Evolutionary conservation across 35 echinoderm and acorn worm genomes (phyloP), one percentile per base, ranked within the genome.

Genomic region (Acanthaster planci): DNA sequence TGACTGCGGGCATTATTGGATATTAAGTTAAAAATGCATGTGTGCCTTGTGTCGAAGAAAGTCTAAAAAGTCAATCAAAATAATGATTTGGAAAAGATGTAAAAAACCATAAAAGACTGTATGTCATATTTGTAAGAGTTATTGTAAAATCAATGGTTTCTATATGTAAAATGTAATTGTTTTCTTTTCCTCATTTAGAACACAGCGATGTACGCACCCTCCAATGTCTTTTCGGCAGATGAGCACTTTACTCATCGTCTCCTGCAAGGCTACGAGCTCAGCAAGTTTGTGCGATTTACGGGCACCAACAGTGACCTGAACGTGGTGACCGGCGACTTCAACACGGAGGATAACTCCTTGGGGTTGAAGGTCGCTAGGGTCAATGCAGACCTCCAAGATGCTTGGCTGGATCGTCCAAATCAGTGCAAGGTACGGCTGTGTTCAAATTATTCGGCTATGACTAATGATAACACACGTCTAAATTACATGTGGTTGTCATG

Each of bases 321-420:
- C n/a, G 34, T 92, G 7, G 90, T 92, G 7, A 77, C 59, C 31
- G 90, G 90, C 17, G 90, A 92, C 68, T 76, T 92, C 84, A 92
- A 92, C 58, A 82, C 90, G 5, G 90, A 92, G 53, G 39, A 78
- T 37, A 39, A 50, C 58, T 87, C 78, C 52, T 52, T 92, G 14
- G 78, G 55, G 1, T 47, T 57, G 27, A 67, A 76, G 51, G 58
- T 92, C 36, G 80, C 68, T 2, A 31, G 30, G 67, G 40, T 42
- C 12, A 91, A 91, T 42, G 78, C 77, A 31, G 60, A 79, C 14
- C 47, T 92, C 10, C 75, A 26, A 26, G 90, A 92, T 58, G 84
- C 90, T 31, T 92, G 90, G 90, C 7, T 22, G 44, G 18, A 34
- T 22, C 51, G 53, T 18, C 38, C 15, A 9, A 79, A 40, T 79